These are phyloP conservation scores for Dasypus novemcinctus DNA, from an alignment of 2,113 vertebrate species.

Conservation along the genomic window DNA sequence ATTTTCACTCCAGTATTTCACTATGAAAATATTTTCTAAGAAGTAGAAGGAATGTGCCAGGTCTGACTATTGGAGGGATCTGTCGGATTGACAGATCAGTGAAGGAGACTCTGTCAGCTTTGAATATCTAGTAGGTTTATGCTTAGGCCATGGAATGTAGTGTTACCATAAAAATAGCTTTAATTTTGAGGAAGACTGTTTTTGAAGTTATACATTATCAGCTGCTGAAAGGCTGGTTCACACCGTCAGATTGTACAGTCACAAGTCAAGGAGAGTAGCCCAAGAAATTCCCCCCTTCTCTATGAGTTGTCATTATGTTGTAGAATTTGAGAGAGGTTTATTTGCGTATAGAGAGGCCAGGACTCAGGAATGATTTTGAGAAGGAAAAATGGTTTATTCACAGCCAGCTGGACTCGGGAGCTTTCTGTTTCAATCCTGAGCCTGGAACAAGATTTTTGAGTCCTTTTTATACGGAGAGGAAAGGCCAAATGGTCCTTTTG, in stretches of 20 bases:
- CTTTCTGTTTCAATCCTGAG: no score
- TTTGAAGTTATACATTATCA: slow-evolving; percentile 11
- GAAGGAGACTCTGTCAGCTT: background rate
- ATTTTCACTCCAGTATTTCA: background rate
- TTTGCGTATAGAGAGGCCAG: no score
- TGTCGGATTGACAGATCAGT: background rate
- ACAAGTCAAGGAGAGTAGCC: background rate
- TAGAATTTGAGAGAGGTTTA: no score
- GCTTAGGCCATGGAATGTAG: background rate
- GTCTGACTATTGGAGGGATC: background rate
- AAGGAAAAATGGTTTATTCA: no score
- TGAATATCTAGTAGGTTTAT: slow-evolving; percentile 19
- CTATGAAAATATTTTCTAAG: slow-evolving; percentile 37
- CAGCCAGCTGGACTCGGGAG: no score
- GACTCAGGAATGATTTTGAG: no score
- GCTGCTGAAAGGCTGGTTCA: background rate
- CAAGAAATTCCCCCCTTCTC: background rate
- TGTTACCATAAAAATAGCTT: background rate
- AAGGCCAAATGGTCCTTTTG: no score
- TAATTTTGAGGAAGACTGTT: background rate
- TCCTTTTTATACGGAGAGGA: no score
- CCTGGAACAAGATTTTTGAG: no score
- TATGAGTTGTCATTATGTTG: slow-evolving; percentile 5
- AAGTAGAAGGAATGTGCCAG: background rate
- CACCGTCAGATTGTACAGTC: background rate